phyloP scores from a whole-genome alignment of 2,113 vertebrate genomes.

The Chaetura pelagica region DNA sequence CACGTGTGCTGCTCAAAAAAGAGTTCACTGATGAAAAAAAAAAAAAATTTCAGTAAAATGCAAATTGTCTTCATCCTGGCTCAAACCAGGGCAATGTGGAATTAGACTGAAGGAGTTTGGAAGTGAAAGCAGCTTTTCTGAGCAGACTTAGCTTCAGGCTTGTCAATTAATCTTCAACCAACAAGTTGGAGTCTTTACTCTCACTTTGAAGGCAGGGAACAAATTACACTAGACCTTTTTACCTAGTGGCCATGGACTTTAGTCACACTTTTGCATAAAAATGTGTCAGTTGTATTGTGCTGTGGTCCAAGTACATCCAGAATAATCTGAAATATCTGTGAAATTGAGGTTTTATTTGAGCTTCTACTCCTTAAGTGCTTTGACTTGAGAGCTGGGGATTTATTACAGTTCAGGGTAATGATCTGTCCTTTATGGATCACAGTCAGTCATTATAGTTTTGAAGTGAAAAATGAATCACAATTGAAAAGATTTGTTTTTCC shows the following conservation, averaged over 20 bases:
- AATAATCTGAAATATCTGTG: neutral
- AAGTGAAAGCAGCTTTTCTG: neutral
- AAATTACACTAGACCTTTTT: slow-evolving; percentile 3
- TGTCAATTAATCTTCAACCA: neutral
- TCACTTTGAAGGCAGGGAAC: neutral
- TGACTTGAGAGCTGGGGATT: slow-evolving; percentile 31
- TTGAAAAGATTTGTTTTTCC: slow-evolving; percentile 63
- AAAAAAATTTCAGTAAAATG: no score
- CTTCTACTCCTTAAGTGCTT: neutral
- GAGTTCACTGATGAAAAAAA: no score
- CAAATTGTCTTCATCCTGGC: no score
- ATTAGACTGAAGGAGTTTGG: neutral
- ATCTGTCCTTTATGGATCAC: slow-evolving; percentile 40
- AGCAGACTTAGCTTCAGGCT: neutral
- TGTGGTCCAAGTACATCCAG: neutral
- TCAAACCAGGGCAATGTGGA: no score
- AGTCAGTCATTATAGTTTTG: slow-evolving; percentile 51
- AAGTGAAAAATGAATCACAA: slow-evolving; percentile 58
- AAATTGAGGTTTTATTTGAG: neutral
- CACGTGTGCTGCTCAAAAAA: no score
- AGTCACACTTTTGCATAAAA: neutral
- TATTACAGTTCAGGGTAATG: slow-evolving; percentile 51
- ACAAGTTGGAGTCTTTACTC: neutral
- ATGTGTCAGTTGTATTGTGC: neutral
- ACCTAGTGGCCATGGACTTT: neutral